These are phyloP conservation scores for Zaprionus kolodkinae DNA, from an alignment of 1,140 invertebrate genomes.

Conservation along the genomic window DNA sequence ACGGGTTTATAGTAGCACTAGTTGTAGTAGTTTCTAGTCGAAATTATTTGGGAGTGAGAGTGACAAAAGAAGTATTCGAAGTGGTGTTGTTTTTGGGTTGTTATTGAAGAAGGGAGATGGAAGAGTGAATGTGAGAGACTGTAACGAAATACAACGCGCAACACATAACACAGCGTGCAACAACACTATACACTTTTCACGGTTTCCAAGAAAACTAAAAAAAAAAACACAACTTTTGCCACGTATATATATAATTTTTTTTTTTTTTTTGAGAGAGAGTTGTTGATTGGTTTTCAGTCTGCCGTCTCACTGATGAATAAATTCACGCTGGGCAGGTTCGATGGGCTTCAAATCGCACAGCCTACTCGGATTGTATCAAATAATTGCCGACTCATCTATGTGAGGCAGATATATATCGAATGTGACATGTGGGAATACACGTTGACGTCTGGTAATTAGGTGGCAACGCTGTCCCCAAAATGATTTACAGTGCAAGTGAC, in stretches of 20 bases:
- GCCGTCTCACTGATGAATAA: constrained; percentile 57
- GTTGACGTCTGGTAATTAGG: not conserved
- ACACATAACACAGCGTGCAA: not conserved
- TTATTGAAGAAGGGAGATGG: not conserved
- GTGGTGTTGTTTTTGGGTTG: not conserved
- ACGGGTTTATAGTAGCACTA: not conserved
- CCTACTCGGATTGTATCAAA: constrained; percentile 17
- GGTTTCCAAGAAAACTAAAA: not conserved
- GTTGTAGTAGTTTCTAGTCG: not conserved
- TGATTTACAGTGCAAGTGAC: too few relatives aligned
- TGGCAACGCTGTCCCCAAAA: not conserved
- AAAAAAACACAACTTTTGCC: constrained; percentile 1
- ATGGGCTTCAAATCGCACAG: constrained; percentile 22
- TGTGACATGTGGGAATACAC: not conserved
- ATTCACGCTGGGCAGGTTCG: not conserved
- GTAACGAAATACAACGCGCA: not conserved
- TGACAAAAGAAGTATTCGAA: not conserved
- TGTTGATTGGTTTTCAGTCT: constrained; percentile 42
- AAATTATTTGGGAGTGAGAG: not conserved
- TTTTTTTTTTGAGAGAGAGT: constrained; percentile 22
- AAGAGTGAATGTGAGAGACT: not conserved
- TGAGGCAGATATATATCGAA: not conserved
- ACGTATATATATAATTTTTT: constrained; percentile 13
- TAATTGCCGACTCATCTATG: not conserved
- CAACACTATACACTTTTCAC: constrained; percentile 1